phyloP scores from a whole-genome alignment of 2,113 vertebrate genomes.

The Hymenochirus boettgeri region DNA sequence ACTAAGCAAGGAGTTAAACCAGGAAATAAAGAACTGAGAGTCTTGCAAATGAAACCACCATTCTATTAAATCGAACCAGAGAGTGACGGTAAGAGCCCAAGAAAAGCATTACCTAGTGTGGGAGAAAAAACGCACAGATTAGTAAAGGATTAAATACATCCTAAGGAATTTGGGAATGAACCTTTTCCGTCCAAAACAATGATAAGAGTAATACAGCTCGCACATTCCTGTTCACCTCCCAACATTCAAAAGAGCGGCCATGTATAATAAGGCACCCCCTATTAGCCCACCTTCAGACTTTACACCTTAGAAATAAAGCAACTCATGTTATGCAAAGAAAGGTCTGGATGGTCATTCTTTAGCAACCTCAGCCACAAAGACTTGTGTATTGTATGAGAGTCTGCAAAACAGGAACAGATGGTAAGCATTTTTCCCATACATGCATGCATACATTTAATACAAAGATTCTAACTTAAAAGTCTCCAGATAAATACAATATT shows the following conservation, averaged over 20 bases:
- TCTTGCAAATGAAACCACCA: constrained; percentile 75
- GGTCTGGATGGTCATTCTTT: constrained; percentile 90
- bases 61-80: constrained; percentile 79
- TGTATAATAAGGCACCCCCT: constrained; percentile 86
- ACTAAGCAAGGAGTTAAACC: constrained; percentile 87
- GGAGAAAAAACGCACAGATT: constrained; percentile 74
- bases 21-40: constrained; percentile 77
- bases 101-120: constrained; percentile 64
- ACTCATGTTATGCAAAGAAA: constrained; percentile 86
- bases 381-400: constrained; percentile 93
- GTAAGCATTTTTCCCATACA: too few species aligned
- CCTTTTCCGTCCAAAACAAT: constrained; percentile 64
- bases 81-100: constrained; percentile 73
- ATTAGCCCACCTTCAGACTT: constrained; percentile 91
- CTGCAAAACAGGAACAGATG: constrained; percentile 95
- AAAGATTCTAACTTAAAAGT: too few species aligned
- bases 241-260: constrained; percentile 91
- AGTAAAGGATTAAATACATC: constrained; percentile 69
- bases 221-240: constrained; percentile 78
- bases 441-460: too few species aligned
- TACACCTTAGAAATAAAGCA: constrained; percentile 74
- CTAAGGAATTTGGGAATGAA: constrained; percentile 72
- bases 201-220: constrained; percentile 59
- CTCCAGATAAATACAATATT: too few species aligned
- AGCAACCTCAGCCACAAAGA: constrained; percentile 82